Percentiles rank a stretch among this genome's conserved stretches.
Evolutionary conservation across 2,113 vertebrate species (phyloP).

Genomic region (Oenanthe oenanthe): DNA sequence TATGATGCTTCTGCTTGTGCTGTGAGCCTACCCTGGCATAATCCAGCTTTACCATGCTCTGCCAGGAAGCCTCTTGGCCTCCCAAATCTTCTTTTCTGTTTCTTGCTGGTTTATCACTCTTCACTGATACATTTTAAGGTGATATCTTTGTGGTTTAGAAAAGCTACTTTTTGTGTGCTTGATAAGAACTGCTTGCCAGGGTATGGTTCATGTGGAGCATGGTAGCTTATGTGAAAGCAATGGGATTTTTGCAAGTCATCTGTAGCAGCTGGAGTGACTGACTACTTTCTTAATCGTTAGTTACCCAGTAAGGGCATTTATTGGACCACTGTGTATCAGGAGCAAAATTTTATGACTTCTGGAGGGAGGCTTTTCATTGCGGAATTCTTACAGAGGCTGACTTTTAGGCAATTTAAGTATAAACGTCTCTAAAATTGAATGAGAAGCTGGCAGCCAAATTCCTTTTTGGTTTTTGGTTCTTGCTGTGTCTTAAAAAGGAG

Average conservation of each 20-base stretch:
- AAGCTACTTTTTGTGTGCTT: not conserved
- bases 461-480: not conserved
- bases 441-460: not conserved
- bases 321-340: not conserved
- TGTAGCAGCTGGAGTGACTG: not conserved
- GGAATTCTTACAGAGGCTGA: not conserved
- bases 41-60: not conserved
- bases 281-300: not conserved
- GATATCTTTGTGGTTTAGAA: not conserved
- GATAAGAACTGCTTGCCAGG: not conserved
- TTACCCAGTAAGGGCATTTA: not conserved
- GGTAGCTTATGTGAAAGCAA: not conserved
- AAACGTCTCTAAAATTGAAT: not conserved
- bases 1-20: not conserved
- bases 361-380: not conserved
- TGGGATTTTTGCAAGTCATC: not conserved
- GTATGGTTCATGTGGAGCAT: not conserved
- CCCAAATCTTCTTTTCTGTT: not conserved
- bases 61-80: not conserved
- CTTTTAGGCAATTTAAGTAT: not conserved
- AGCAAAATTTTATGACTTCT: not conserved
- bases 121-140: not conserved
- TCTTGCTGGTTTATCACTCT: not conserved
- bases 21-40: not conserved
- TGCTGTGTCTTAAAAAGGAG: not conserved